These are phyloP conservation scores for Rotaria socialis DNA, from an alignment of 2,888 invertebrate genomes.

Conservation along the genomic window DNA sequence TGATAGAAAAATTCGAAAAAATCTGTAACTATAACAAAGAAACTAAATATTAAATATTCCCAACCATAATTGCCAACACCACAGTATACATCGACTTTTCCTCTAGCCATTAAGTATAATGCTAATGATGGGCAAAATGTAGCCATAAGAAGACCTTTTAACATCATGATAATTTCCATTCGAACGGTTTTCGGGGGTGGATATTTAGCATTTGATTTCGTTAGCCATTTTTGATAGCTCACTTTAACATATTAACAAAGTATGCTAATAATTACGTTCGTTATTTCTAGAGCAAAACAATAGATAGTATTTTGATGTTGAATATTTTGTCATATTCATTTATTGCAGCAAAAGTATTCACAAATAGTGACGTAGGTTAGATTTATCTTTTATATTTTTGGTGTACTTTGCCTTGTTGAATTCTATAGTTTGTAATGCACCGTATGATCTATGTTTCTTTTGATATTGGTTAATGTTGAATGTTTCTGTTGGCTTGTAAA, in stretches of 20 bases:
- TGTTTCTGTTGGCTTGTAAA: no score
- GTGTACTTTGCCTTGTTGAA: no score
- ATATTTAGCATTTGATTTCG: slow-evolving; percentile 22
- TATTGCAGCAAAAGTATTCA: no score
- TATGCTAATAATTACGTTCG: no score
- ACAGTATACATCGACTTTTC: background rate
- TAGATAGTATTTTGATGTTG: no score
- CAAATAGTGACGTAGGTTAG: no score
- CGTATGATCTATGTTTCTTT: no score
- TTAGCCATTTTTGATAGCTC: slow-evolving; percentile 7
- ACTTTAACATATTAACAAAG: background rate
- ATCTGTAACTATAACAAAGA: slow-evolving; percentile 3
- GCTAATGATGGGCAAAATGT: slow-evolving; percentile 17
- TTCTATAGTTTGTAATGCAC: no score
- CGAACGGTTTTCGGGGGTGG: background rate
- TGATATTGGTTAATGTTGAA: no score
- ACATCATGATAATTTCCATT: background rate
- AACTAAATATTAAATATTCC: slow-evolving; percentile 5
- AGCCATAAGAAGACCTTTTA: background rate
- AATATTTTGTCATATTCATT: no score
- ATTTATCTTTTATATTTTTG: no score
- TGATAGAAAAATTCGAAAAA: slow-evolving; percentile 27
- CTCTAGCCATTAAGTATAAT: background rate
- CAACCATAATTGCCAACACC: background rate
- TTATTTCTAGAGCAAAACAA: no score